A percentile compares a stretch with the other conserved stretches of the same genome.
These are phyloP conservation scores for Casuarius casuarius DNA, from an alignment of 2,113 vertebrate species.

Conservation along the genomic window DNA sequence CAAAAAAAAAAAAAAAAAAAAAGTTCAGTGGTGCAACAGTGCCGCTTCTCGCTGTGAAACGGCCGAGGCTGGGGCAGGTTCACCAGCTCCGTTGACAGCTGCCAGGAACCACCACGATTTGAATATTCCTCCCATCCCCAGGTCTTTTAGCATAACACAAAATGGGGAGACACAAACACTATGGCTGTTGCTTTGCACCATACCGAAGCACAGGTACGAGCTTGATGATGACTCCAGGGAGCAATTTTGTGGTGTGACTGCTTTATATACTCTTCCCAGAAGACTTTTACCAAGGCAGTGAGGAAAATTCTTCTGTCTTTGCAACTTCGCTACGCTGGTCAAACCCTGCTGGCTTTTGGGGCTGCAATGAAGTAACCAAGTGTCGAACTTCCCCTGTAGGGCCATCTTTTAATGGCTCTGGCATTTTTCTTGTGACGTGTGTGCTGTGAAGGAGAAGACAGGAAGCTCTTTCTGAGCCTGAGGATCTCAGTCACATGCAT, in stretches of 20 bases:
- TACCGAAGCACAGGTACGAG: background rate
- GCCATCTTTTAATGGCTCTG: background rate
- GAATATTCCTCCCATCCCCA: background rate
- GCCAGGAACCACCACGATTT: background rate
- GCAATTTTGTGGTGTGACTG: accelerated
- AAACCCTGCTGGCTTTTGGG: background rate
- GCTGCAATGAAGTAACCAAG: background rate
- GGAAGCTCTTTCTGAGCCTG: background rate
- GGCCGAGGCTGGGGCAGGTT: background rate
- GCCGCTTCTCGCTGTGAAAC: accelerated
- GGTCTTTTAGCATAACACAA: accelerated
- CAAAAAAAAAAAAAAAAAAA: background rate
- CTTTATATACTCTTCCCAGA: accelerated
- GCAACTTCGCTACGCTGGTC: background rate
- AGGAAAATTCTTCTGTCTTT: background rate
- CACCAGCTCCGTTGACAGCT: background rate
- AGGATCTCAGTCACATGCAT: background rate
- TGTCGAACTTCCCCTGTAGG: accelerated
- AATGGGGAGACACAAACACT: accelerated
- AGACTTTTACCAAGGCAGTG: background rate
- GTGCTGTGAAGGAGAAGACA: background rate
- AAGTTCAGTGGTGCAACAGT: background rate
- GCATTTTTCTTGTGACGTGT: background rate
- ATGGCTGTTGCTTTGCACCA: background rate
- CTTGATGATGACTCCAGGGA: background rate